Base-by-base conservation (phyloP, 2,113 vertebrate genomes). In the Pelvicachromis taeniatus region DNA sequence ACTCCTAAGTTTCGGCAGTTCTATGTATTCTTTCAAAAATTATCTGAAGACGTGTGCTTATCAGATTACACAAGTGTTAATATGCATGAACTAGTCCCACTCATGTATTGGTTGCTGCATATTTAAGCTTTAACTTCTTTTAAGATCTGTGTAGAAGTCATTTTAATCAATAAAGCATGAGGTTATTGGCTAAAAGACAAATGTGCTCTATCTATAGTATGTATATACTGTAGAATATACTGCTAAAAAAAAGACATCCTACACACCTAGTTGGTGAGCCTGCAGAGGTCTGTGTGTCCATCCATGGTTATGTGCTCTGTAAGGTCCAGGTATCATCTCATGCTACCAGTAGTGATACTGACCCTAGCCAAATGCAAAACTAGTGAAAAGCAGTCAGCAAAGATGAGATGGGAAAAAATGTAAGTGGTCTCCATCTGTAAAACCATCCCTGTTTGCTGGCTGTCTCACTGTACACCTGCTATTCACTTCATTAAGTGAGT, bases 221-320 rank as follows among this genome's bases (percentile, higher is more conserved):
- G 14, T 48, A 48, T 17, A 17, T 48, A n/a, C n/a, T n/a, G n/a
- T n/a, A 48, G 14, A 16, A 48, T 4, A 63, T 21, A 63, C 19
- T 63, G 59, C 38, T 63, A 1, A 63, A 63, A 63, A 1, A 38
- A 63, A n/a, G 59, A 63, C 19, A 63, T 0, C 0, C 17, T 35
- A 17, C 29, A 33, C 16, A 61, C 0, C 9, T 33, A 61, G 58
- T 11, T 29, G 11, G 29, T 29, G 16, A 61, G 58, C 33, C 59
- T n/a, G 17, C n/a, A 63, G 31, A 63, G 17, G 59, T 63, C 59
- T 63, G 31, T 63, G 59, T 63, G 59, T 35, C 59, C 19, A 19
- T 63, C 59, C 17, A 7, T 35, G 17, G 59, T 35, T 12, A 63
- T 12, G 9, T 35, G 31, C 58, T 61, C 31, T 61, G 58, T 35